Conservation (phyloP, 2,113 vertebrate genomes). For the Pimephales promelas region DNA sequence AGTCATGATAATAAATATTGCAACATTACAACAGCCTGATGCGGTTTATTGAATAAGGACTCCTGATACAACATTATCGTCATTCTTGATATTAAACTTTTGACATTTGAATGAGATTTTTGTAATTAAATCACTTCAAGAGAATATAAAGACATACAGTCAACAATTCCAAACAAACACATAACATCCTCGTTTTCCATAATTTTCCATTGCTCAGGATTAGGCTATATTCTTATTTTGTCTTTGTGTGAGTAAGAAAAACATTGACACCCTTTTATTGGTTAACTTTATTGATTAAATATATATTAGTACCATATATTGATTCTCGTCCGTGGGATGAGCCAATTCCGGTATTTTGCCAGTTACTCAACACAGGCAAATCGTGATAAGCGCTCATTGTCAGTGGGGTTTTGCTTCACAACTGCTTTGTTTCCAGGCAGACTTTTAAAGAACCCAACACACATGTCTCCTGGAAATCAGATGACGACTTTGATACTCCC, state of each 20-base stretch:
- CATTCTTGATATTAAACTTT: constrained; percentile 64
- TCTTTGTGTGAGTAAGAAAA: too few species aligned
- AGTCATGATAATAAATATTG: constrained; percentile 67
- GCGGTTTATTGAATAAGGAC: constrained; percentile 46
- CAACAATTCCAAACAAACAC: not conserved
- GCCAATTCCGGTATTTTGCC: too few species aligned
- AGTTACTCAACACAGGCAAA: too few species aligned
- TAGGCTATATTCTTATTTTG: too few species aligned
- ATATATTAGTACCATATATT: too few species aligned
- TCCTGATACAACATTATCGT: constrained; percentile 59
- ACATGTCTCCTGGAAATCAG: too few species aligned
- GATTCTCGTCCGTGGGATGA: too few species aligned
- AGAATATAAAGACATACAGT: not conserved
- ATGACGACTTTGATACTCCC: not conserved
- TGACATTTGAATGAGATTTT: not conserved
- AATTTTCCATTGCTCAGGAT: too few species aligned
- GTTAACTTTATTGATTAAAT: not conserved
- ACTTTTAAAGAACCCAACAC: too few species aligned
- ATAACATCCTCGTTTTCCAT: not conserved
- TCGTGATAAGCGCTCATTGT: too few species aligned
- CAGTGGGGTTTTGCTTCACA: too few species aligned
- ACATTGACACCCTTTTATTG: not conserved
- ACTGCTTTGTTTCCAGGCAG: too few species aligned
- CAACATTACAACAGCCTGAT: constrained; percentile 47
- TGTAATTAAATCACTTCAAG: not conserved